These are phyloP conservation scores for Oscheius onirici DNA, from an alignment of 2,888 invertebrate species.

Conservation along the genomic window DNA sequence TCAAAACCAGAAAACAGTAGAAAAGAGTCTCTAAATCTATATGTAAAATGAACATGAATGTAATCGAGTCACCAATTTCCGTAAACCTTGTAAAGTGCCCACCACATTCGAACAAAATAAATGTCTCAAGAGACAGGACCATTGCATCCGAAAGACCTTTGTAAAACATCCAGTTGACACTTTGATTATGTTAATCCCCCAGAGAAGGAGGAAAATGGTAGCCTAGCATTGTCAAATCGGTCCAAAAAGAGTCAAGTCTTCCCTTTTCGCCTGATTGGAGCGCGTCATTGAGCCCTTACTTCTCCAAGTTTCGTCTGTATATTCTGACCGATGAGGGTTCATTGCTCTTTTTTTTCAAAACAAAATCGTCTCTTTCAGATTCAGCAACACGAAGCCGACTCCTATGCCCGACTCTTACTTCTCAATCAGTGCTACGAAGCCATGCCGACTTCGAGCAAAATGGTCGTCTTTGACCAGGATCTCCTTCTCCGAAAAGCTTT, in stretches of 20 bases:
- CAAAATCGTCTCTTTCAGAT: constrained; percentile 16
- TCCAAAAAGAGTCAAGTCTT: neutral
- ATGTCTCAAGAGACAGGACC: too few species aligned
- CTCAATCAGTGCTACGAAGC: constrained; percentile 99
- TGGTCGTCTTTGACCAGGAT: constrained; percentile 97
- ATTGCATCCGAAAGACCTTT: too few species aligned
- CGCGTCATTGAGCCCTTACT: neutral
- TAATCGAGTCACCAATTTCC: too few species aligned
- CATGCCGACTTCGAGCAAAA: constrained; percentile 96
- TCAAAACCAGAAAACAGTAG: too few species aligned
- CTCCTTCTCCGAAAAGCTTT: constrained; percentile 97
- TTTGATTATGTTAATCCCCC: too few species aligned
- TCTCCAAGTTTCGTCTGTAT: neutral
- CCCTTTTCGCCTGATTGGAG: neutral
- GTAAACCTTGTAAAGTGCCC: too few species aligned
- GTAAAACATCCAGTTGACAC: too few species aligned
- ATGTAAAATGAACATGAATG: too few species aligned
- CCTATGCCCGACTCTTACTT: constrained; percentile 82
- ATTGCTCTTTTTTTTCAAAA: neutral
- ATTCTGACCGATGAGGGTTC: neutral
- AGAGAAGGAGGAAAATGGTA: too few species aligned
- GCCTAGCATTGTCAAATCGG: too few species aligned
- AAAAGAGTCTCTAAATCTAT: too few species aligned
- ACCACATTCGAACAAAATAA: too few species aligned
- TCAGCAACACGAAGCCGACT: constrained; percentile 29